phyloP scores from a whole-genome alignment of 2,888 invertebrate species.

The Sarcophaga subvicina region DNA sequence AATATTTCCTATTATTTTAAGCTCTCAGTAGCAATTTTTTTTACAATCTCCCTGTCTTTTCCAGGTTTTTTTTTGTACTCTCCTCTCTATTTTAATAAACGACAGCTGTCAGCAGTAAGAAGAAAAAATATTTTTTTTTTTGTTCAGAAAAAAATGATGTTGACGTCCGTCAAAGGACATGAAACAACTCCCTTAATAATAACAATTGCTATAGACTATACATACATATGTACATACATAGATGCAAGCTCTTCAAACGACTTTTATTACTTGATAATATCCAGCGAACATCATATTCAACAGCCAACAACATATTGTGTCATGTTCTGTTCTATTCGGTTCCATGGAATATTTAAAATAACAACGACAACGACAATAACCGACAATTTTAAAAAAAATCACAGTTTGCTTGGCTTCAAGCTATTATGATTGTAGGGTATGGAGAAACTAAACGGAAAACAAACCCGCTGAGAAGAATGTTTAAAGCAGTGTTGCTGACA shows the following conservation, averaged over 20 bases:
- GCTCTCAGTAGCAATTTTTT: background rate
- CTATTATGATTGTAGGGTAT: too few relatives aligned
- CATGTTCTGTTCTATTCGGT: constrained; percentile 35
- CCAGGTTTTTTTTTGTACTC: background rate
- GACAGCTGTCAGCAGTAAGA: constrained; percentile 63
- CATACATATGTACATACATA: too few relatives aligned
- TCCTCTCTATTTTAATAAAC: constrained; percentile 31
- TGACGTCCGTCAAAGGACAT: background rate
- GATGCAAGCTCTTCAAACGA: constrained; percentile 51
- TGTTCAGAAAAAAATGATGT: background rate
- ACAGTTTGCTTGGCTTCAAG: too few relatives aligned
- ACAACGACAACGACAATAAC: too few relatives aligned
- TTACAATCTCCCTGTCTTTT: background rate
- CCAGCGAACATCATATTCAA: background rate
- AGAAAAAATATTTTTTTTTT: constrained; percentile 25
- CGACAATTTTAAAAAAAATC: too few relatives aligned
- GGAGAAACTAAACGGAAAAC: too few relatives aligned
- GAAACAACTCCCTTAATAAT: background rate
- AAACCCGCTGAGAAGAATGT: too few relatives aligned
- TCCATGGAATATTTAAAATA: constrained; percentile 13
- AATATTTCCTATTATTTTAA: background rate
- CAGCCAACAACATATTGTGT: constrained; percentile 55
- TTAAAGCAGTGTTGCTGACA: constrained; percentile 10
- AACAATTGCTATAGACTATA: background rate
- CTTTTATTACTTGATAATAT: constrained; percentile 68